Percentiles rank a stretch among this genome's conserved stretches.
These are phyloP conservation scores for Panthera uncia DNA, from an alignment of 2,113 vertebrate genomes.

Conservation along the genomic window DNA sequence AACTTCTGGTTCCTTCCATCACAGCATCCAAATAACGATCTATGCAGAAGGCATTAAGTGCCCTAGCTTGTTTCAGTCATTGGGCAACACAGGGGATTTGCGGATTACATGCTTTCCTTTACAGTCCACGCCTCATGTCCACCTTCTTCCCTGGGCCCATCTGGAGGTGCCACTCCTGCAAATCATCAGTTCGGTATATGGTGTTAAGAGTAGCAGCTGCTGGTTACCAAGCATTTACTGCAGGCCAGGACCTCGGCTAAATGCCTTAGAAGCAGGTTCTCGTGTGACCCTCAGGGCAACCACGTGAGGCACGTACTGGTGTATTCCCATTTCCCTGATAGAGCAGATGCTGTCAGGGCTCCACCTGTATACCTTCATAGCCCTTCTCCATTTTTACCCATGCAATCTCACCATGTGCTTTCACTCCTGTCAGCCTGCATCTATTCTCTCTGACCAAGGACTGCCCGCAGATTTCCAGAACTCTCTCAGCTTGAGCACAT, in stretches of 20 bases:
- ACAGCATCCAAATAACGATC: not conserved
- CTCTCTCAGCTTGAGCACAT: no score
- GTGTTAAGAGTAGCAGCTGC: not conserved
- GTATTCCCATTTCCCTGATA: not conserved
- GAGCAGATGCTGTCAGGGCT: not conserved
- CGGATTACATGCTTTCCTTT: not conserved
- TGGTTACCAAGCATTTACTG: fast-evolving
- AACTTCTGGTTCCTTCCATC: not conserved
- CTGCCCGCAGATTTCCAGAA: not conserved
- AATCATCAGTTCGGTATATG: fast-evolving
- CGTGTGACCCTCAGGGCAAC: not conserved
- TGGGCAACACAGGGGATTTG: not conserved
- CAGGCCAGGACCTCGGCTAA: not conserved
- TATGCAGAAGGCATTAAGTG: not conserved
- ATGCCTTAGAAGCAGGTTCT: no score
- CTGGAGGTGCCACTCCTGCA: not conserved
- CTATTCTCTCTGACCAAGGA: not conserved
- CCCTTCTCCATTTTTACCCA: not conserved
- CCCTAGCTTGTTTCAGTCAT: not conserved
- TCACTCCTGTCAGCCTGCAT: not conserved
- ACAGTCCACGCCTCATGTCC: not conserved
- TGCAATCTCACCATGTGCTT: not conserved
- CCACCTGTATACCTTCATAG: not conserved
- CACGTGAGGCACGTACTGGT: not conserved
- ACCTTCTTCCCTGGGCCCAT: not conserved